phyloP scores from a whole-genome alignment of 2,113 vertebrate genomes.

The Clarias magur region DNA sequence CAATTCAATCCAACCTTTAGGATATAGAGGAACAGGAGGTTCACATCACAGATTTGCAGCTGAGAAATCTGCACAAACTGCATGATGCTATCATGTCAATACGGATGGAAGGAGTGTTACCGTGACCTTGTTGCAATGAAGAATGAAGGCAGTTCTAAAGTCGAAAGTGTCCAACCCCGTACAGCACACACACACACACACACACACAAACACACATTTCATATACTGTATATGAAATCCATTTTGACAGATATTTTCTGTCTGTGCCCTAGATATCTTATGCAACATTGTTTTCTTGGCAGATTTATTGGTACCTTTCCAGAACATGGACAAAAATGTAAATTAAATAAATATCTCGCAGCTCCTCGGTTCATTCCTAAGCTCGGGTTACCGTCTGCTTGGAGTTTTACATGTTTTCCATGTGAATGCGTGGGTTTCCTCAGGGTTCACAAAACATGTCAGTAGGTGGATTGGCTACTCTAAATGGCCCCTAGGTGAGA shows the following conservation, averaged over 20 bases:
- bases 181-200: no score
- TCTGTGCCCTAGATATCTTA: constrained; percentile 10
- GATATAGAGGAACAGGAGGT: no score
- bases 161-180: no score
- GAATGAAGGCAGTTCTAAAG: no score
- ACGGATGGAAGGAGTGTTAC: no score
- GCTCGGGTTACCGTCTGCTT: constrained; percentile 20
- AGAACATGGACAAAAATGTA: constrained; percentile 17
- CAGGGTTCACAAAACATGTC: not conserved
- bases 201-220: no score
- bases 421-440: constrained; percentile 1
- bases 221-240: no score
- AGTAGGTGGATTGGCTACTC: not conserved
- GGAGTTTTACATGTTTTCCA: not conserved
- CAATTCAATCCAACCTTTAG: no score
- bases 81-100: no score
- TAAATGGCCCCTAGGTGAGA: not conserved
- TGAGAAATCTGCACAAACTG: no score
- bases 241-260: not conserved
- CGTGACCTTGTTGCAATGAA: no score
- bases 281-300: constrained; percentile 28
- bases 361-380: not conserved
- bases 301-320: constrained; percentile 20
- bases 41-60: no score
- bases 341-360: constrained; percentile 19